Conservation (phyloP, 1,140 invertebrate genomes). For the Hyposmocoma kahamanoa region DNA sequence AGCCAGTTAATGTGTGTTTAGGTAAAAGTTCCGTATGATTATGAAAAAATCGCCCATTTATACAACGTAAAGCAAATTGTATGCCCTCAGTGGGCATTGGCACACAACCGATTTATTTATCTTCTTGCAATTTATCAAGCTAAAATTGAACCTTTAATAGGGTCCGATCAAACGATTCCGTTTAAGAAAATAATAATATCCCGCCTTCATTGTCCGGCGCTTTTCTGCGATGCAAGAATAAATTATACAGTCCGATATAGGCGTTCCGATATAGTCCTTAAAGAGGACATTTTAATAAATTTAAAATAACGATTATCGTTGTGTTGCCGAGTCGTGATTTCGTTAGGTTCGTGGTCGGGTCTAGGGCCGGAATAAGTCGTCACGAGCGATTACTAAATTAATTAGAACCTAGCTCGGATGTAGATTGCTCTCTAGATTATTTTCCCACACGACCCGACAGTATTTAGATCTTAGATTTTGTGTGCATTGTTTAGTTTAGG, state of each 20-base stretch:
- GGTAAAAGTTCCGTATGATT: no score
- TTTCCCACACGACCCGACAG: constrained; percentile 63
- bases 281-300: constrained; percentile 72
- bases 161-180: neutral
- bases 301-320: constrained; percentile 73
- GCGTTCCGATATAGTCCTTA: constrained; percentile 62
- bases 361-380: constrained; percentile 65
- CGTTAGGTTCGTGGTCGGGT: constrained; percentile 63
- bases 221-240: constrained; percentile 51
- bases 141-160: no score
- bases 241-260: constrained; percentile 69
- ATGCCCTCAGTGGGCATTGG: no score
- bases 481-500: constrained; percentile 52
- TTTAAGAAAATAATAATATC: constrained; percentile 41
- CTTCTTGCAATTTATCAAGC: no score
- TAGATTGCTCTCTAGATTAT: constrained; percentile 67
- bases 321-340: constrained; percentile 68
- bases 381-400: constrained; percentile 73
- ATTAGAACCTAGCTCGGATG: constrained; percentile 66
- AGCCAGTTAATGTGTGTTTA: no score
- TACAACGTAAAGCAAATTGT: no score
- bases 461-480: constrained; percentile 53
- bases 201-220: constrained; percentile 12
- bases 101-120: no score
- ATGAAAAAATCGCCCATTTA: no score